phyloP scores from a whole-genome alignment of 2,113 vertebrate genomes.

The Hemichromis elongatus region DNA sequence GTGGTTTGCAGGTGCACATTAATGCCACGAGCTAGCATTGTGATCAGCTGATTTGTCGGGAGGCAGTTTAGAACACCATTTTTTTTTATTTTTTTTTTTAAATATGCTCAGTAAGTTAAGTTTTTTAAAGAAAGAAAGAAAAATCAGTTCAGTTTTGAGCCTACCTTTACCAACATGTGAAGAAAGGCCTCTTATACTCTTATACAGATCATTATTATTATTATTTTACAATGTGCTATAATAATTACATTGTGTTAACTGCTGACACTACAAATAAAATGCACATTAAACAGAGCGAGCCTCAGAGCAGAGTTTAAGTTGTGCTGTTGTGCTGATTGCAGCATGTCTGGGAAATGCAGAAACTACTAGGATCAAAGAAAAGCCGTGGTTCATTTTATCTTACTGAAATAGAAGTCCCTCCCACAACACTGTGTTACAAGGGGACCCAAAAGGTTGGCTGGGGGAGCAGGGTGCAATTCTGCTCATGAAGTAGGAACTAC shows the following conservation, averaged over 20 bases:
- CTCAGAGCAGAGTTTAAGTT: conserved; percentile 23
- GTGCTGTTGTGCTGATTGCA: conserved; percentile 33
- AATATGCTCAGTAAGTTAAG: too few relatives aligned
- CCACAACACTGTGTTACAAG: neutral
- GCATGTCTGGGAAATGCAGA: conserved; percentile 44
- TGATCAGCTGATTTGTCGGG: neutral
- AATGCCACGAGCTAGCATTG: neutral
- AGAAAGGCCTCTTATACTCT: neutral
- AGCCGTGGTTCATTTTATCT: conserved; percentile 32
- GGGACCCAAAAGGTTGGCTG: conserved; percentile 19
- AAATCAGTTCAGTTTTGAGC: neutral
- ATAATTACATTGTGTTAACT: conserved; percentile 25
- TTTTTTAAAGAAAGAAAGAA: neutral
- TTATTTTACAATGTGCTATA: too few relatives aligned
- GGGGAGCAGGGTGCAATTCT: neutral
- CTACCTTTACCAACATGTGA: neutral
- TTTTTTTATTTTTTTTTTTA: neutral
- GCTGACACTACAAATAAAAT: conserved; percentile 29
- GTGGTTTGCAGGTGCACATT: neutral
- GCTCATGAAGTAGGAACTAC: neutral
- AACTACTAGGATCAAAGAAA: conserved; percentile 44
- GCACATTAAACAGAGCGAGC: conserved; percentile 36
- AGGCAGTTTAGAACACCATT: neutral
- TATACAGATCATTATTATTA: too few relatives aligned
- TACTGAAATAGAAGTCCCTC: conserved; percentile 30